A percentile compares a stretch with the other conserved stretches of the same genome.
phyloP scores from a whole-genome alignment of 1,140 invertebrate genomes.

The Oreohelix idahoensis region DNA sequence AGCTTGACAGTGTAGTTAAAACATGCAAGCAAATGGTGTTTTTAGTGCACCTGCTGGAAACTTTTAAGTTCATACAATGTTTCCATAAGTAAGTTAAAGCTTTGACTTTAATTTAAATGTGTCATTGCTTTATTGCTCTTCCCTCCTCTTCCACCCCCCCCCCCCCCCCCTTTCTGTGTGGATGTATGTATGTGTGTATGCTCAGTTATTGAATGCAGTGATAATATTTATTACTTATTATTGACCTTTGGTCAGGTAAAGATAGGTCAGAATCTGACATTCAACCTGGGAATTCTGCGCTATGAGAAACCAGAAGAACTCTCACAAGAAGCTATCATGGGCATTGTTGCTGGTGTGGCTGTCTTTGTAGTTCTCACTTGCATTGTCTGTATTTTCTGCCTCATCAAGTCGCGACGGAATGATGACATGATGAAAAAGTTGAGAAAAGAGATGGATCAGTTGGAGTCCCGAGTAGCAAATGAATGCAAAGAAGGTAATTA shows the following conservation, averaged over 20 bases:
- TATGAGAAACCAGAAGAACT: slow-evolving; percentile 86
- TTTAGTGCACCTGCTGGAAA: too few relatives aligned
- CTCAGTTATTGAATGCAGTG: too few relatives aligned
- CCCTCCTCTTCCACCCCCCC: too few relatives aligned
- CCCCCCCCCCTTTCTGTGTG: too few relatives aligned
- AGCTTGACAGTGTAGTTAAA: too few relatives aligned
- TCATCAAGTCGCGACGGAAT: slow-evolving; percentile 95
- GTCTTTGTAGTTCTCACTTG: slow-evolving; percentile 82
- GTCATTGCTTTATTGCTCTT: too few relatives aligned
- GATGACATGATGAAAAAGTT: slow-evolving; percentile 97
- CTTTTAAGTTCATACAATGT: too few relatives aligned
- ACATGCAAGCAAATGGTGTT: too few relatives aligned
- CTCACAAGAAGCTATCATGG: slow-evolving; percentile 85
- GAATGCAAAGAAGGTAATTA: slow-evolving; percentile 93
- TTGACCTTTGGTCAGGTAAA: neutral
- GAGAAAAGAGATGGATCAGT: slow-evolving; percentile 99
- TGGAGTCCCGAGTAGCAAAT: slow-evolving; percentile 95
- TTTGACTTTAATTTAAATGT: too few relatives aligned
- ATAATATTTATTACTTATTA: too few relatives aligned
- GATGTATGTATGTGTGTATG: too few relatives aligned
- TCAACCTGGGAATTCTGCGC: slow-evolving; percentile 90
- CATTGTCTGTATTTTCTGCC: slow-evolving; percentile 91
- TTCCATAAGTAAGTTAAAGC: too few relatives aligned
- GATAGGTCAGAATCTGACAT: slow-evolving; percentile 78
- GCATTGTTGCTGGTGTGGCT: slow-evolving; percentile 79